phyloP scores from a whole-genome alignment of 2,113 vertebrate genomes.

The Bujurquina vittata region DNA sequence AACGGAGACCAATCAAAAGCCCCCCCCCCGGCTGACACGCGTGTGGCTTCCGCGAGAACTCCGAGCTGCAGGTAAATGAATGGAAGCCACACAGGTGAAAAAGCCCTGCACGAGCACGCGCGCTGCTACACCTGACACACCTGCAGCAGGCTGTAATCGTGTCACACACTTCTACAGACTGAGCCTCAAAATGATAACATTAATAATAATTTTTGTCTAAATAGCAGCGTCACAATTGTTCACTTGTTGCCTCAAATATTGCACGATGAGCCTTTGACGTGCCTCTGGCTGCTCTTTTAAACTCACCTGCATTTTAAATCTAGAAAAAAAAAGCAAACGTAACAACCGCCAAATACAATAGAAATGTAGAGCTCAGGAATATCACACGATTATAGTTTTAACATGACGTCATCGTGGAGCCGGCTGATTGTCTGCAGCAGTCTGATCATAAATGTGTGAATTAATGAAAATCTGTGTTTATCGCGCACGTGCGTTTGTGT shows the following conservation, averaged over 20 bases:
- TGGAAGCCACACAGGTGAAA: constrained; percentile 34
- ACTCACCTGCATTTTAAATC: accelerated
- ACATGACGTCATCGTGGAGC: neutral
- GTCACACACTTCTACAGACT: neutral
- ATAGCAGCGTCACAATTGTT: neutral
- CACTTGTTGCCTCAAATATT: neutral
- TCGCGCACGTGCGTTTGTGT: neutral
- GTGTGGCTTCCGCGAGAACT: constrained; percentile 20
- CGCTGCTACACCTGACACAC: neutral
- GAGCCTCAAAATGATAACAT: neutral
- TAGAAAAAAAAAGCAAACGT: too few species aligned
- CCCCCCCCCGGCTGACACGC: too few species aligned
- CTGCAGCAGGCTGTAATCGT: neutral
- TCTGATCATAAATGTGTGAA: neutral
- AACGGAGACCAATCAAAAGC: constrained; percentile 15
- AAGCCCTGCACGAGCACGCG: neutral
- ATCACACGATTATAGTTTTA: neutral
- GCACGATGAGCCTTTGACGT: too few species aligned
- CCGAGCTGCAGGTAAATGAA: constrained; percentile 47
- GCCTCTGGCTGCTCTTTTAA: too few species aligned
- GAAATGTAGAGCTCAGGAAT: accelerated
- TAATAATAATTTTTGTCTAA: neutral
- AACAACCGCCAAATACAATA: neutral
- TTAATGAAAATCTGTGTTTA: neutral
- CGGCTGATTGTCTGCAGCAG: neutral